These are phyloP conservation scores for Phorcus lineatus DNA, from an alignment of 2,888 invertebrate genomes.

Conservation along the genomic window DNA sequence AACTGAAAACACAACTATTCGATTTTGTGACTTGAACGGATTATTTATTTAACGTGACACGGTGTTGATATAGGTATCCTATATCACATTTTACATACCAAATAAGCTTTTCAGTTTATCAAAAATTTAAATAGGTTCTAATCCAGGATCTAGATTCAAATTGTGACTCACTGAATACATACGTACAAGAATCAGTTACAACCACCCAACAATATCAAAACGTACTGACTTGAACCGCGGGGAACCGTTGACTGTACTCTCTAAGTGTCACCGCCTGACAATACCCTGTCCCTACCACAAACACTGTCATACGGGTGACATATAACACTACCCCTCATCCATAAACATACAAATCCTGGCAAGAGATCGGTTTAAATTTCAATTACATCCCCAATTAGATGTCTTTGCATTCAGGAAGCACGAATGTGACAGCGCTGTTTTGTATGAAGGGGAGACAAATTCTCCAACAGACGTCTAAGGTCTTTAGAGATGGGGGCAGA, in stretches of 20 bases:
- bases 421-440: conserved; percentile 5
- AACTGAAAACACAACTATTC: too few species aligned
- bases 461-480: not conserved
- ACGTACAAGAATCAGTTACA: not conserved
- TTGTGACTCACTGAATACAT: conserved; percentile 3
- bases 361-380: conserved; percentile 26
- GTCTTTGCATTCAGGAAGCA: conserved; percentile 14
- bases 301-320: not conserved
- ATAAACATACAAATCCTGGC: conserved; percentile 12
- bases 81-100: not conserved
- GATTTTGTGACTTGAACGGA: too few species aligned
- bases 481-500: not conserved
- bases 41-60: too few species aligned
- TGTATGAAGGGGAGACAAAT: not conserved
- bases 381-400: conserved; percentile 29
- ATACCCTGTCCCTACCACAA: not conserved
- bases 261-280: not conserved
- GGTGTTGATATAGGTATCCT: too few species aligned
- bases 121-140: not conserved
- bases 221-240: not conserved
- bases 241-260: not conserved
- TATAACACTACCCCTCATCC: not conserved
- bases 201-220: not conserved
- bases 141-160: not conserved
- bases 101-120: not conserved